Evolutionary conservation across 2,797 vertebrate species (phyloP).

Genomic region (Microctenopoma steveboyesi): DNA sequence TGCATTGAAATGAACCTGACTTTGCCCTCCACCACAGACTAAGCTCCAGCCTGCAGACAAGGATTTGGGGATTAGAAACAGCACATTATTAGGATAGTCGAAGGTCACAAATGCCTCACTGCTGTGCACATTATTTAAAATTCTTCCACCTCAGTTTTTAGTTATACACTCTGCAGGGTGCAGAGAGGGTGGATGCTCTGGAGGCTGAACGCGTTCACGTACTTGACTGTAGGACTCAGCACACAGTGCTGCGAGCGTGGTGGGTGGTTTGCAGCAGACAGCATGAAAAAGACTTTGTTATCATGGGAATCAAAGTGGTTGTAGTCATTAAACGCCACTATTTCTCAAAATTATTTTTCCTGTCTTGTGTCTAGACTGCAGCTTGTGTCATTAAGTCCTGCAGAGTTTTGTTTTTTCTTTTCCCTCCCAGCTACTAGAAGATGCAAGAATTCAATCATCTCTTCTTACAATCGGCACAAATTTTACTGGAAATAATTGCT

Average conservation of each 20-base stretch:
- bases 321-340: constrained; percentile 44
- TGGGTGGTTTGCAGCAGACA: constrained; percentile 62
- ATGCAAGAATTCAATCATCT: constrained; percentile 22
- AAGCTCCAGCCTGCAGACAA: constrained; percentile 22
- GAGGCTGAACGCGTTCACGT: constrained; percentile 30
- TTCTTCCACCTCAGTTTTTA: constrained; percentile 42
- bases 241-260: constrained; percentile 32
- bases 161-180: constrained; percentile 14
- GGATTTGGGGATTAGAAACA: constrained; percentile 61
- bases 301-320: constrained; percentile 50
- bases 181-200: constrained; percentile 4
- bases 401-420: constrained; percentile 7
- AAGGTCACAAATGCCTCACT: constrained; percentile 41
- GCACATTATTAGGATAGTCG: constrained; percentile 48
- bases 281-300: constrained; percentile 56
- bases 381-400: constrained; percentile 48
- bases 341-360: constrained; percentile 45
- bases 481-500: constrained; percentile 19
- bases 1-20: constrained; percentile 2
- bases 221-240: constrained; percentile 23
- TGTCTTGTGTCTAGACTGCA: constrained; percentile 55
- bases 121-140: constrained; percentile 49
- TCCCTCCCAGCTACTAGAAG: background rate
- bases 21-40: constrained; percentile 6
- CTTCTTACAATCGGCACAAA: constrained; percentile 6